Percentiles rank a stretch among this genome's conserved stretches.
Conservation (phyloP, 2,113 vertebrate species). For the Corvus hawaiiensis region DNA sequence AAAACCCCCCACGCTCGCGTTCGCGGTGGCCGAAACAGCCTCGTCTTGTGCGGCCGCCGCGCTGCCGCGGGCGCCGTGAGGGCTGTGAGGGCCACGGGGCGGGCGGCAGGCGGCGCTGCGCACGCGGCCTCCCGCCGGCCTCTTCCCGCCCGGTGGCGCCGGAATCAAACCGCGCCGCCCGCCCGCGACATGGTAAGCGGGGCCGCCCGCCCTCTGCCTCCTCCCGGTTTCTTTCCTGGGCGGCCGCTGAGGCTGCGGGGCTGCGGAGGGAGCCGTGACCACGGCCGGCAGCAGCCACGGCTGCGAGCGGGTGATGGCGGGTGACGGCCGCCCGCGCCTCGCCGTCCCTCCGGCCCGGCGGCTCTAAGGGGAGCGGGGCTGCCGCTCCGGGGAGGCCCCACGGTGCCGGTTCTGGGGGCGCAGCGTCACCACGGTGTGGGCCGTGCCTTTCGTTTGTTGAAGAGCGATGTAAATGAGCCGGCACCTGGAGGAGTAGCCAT, state of each 20-base stretch:
- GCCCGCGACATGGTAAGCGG: slow-evolving; percentile 64
- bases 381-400: too few species aligned
- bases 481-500: not conserved
- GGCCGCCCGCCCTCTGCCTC: not conserved
- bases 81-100: not conserved
- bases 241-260: not conserved
- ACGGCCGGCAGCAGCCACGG: not conserved
- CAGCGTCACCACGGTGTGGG: not conserved
- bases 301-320: not conserved
- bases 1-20: too few species aligned
- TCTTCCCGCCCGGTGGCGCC: slow-evolving; percentile 26
- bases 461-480: rapidly evolving
- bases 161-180: not conserved
- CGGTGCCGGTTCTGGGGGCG: too few species aligned
- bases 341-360: not conserved
- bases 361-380: not conserved
- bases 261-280: not conserved
- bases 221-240: too few species aligned
- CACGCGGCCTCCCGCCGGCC: not conserved
- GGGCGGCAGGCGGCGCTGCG: not conserved
- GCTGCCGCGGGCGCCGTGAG: too few species aligned
- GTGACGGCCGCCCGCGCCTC: not conserved
- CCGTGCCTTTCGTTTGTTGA: not conserved
- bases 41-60: rapidly evolving
- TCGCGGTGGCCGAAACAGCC: rapidly evolving